phyloP scores from a whole-genome alignment of 2,113 vertebrate genomes.

The Chaenocephalus aceratus region DNA sequence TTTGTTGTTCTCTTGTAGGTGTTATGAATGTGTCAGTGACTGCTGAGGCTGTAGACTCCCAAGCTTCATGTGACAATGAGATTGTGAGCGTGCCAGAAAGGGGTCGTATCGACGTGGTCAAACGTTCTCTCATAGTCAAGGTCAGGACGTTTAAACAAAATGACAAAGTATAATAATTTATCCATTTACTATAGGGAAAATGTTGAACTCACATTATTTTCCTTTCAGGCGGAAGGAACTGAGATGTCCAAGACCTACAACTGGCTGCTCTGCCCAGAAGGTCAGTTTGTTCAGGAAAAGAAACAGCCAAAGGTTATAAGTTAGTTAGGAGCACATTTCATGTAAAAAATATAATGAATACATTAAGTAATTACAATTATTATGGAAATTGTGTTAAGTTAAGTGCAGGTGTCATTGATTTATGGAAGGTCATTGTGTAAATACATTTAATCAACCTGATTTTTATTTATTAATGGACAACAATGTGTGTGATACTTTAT shows the following conservation, averaged over 20 bases:
- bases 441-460: not conserved
- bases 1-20: constrained; percentile 66
- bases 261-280: constrained; percentile 73
- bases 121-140: constrained; percentile 85
- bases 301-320: not conserved
- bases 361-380: not conserved
- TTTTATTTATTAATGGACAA: no score
- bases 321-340: not conserved
- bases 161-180: not conserved
- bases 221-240: constrained; percentile 73
- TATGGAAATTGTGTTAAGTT: no score
- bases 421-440: not conserved
- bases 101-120: constrained; percentile 85
- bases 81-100: constrained; percentile 82
- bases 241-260: constrained; percentile 67
- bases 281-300: constrained; percentile 45
- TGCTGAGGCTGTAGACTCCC: constrained; percentile 82
- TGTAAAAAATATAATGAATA: not conserved
- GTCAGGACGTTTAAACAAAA: constrained; percentile 57
- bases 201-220: not conserved
- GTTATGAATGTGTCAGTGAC: constrained; percentile 83
- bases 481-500: no score
- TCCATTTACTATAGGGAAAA: not conserved
- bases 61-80: constrained; percentile 79
- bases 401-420: no score